Evolutionary conservation across 2,113 vertebrate species (phyloP).

Genomic region (Alligator sinensis): DNA sequence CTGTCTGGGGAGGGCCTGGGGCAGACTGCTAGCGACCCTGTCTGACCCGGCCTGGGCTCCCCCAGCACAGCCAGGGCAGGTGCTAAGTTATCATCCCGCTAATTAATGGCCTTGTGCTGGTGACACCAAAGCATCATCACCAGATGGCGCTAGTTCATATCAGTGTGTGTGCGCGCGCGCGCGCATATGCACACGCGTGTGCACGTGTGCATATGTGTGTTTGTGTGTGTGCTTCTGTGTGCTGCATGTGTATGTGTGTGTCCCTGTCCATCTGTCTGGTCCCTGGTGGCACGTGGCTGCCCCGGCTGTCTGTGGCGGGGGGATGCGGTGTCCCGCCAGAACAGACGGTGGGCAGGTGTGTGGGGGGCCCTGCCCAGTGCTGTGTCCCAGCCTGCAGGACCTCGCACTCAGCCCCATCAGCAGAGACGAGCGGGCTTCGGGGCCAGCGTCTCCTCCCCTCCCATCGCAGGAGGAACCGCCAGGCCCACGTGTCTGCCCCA

Average conservation of each 20-base stretch:
- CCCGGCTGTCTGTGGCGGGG: too few species aligned
- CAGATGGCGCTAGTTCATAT: constrained; percentile 21
- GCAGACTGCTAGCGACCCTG: too few species aligned
- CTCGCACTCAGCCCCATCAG: neutral
- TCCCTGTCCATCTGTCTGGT: too few species aligned
- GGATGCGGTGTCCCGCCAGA: too few species aligned
- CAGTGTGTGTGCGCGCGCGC: neutral
- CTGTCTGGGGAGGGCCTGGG: too few species aligned
- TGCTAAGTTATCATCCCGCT: fast-evolving
- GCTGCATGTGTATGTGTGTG: fast-evolving
- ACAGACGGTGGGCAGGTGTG: too few species aligned
- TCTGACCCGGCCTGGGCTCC: too few species aligned
- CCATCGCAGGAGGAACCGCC: neutral
- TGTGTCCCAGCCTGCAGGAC: too few species aligned
- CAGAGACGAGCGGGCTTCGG: neutral
- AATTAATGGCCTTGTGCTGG: neutral
- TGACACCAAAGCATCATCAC: neutral
- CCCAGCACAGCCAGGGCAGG: neutral
- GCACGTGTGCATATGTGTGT: neutral
- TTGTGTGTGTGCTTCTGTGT: fast-evolving
- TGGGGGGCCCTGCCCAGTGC: too few species aligned
- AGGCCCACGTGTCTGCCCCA: neutral
- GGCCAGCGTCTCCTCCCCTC: neutral
- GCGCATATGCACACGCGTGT: neutral
- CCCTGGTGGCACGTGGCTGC: too few species aligned